Percentiles rank a stretch among this genome's conserved stretches.
Evolutionary conservation across 2,113 vertebrate species (phyloP).

Genomic region (Eleginops maclovinus): DNA sequence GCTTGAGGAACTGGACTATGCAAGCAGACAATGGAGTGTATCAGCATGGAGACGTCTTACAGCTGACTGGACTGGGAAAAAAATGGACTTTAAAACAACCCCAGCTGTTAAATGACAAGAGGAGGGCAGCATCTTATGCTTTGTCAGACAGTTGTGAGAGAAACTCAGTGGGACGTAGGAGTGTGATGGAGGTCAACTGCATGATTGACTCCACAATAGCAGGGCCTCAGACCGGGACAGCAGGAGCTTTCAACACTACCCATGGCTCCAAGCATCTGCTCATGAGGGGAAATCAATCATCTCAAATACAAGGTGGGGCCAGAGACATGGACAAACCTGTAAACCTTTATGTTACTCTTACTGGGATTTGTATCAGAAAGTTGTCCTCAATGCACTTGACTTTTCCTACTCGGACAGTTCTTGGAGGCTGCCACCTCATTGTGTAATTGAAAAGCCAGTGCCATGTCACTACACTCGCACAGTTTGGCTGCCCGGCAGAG

Average conservation of each 20-base stretch:
- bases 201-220: conserved; percentile 63
- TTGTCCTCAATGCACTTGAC: conserved; percentile 19
- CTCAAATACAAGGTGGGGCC: conserved; percentile 39
- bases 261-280: conserved; percentile 66
- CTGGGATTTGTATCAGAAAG: not conserved
- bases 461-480: conserved; percentile 52
- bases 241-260: conserved; percentile 53
- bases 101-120: conserved; percentile 19
- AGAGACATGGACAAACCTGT: conserved; percentile 28
- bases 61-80: no score
- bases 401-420: conserved; percentile 40
- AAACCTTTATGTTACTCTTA: conserved; percentile 1
- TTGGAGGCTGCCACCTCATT: conserved; percentile 42
- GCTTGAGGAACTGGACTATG: not conserved
- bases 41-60: not conserved
- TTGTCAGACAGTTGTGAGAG: conserved; percentile 43
- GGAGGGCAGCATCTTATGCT: conserved; percentile 21
- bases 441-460: conserved; percentile 75
- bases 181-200: conserved; percentile 63
- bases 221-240: conserved; percentile 49
- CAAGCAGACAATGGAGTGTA: not conserved
- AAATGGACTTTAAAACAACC: conserved; percentile 18
- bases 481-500: conserved; percentile 61
- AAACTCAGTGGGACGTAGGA: conserved; percentile 38
- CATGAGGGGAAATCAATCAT: conserved; percentile 61